phyloP scores from a whole-genome alignment of 2,797 vertebrate genomes.

The Anguilla marmorata region DNA sequence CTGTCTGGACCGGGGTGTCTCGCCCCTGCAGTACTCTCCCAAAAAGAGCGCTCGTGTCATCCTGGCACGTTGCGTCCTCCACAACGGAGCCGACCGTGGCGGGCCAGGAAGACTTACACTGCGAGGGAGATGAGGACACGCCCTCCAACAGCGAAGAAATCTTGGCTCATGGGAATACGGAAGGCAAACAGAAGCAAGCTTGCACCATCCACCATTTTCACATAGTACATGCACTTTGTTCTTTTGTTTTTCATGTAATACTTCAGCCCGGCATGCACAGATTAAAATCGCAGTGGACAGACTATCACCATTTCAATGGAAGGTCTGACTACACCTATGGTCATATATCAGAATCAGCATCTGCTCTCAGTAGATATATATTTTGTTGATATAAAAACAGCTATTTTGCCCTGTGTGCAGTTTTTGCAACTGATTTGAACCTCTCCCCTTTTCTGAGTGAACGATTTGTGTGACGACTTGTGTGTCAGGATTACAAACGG shows the following conservation, averaged over 20 bases:
- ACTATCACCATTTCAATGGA: background rate
- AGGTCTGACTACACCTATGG: background rate
- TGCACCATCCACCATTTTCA: background rate
- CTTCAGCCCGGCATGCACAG: background rate
- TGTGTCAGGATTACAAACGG: conserved; percentile 6
- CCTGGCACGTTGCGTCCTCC: conserved; percentile 38
- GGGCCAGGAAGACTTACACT: background rate
- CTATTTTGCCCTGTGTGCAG: background rate
- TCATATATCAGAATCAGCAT: background rate
- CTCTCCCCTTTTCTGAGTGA: background rate
- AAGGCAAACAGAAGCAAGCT: conserved; percentile 1
- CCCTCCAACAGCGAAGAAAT: background rate
- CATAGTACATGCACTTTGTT: background rate
- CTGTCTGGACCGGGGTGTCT: conserved; percentile 26
- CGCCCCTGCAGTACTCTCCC: conserved; percentile 34
- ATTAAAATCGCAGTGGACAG: background rate
- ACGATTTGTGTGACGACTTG: conserved; percentile 8
- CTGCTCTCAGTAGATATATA: background rate
- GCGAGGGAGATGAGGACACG: background rate
- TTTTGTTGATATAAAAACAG: background rate
- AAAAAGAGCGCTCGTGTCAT: conserved; percentile 33
- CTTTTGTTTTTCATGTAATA: conserved; percentile 10
- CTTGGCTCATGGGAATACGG: background rate
- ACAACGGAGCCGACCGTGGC: conserved; percentile 19
- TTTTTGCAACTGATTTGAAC: background rate